Conservation (phyloP, 2,113 vertebrate species). For the Planiliza haematocheilus region DNA sequence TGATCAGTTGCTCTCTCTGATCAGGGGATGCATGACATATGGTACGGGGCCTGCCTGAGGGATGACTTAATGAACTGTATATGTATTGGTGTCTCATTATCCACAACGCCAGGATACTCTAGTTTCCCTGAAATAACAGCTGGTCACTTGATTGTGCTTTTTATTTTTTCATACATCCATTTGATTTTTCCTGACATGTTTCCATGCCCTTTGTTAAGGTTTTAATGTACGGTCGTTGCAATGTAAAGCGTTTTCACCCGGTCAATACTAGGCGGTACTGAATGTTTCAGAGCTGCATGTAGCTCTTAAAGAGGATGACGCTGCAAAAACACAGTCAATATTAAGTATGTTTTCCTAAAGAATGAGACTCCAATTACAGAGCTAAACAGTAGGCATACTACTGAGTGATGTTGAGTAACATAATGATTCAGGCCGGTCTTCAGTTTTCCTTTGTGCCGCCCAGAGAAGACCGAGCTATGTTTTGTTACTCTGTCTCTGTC, state of each 20-base stretch:
- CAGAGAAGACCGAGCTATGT: not conserved
- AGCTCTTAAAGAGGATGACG: too few relatives aligned
- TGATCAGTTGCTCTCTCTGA: constrained; percentile 47
- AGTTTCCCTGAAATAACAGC: constrained; percentile 13
- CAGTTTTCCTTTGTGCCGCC: constrained; percentile 4
- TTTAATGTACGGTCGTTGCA: not conserved
- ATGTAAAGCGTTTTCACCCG: not conserved
- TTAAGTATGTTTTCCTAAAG: not conserved
- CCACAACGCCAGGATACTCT: constrained; percentile 8
- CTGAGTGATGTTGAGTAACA: not conserved
- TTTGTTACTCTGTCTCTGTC: not conserved
- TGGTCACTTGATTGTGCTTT: not conserved
- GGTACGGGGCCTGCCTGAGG: constrained; percentile 42
- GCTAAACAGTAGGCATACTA: not conserved
- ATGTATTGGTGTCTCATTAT: constrained; percentile 50
- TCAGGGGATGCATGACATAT: constrained; percentile 56
- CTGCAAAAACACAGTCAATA: too few relatives aligned
- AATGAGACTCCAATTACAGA: constrained; percentile 5
- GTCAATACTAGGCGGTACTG: not conserved
- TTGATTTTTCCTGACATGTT: too few relatives aligned
- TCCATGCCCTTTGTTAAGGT: not conserved
- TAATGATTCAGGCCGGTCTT: not conserved
- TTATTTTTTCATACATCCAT: not conserved
- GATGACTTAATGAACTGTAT: constrained; percentile 56
- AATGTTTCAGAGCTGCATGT: too few relatives aligned